Evolutionary conservation across 2,888 invertebrate species (phyloP), one percentile per base, ranked within the genome.

Genomic region (Epinotia nisella): DNA sequence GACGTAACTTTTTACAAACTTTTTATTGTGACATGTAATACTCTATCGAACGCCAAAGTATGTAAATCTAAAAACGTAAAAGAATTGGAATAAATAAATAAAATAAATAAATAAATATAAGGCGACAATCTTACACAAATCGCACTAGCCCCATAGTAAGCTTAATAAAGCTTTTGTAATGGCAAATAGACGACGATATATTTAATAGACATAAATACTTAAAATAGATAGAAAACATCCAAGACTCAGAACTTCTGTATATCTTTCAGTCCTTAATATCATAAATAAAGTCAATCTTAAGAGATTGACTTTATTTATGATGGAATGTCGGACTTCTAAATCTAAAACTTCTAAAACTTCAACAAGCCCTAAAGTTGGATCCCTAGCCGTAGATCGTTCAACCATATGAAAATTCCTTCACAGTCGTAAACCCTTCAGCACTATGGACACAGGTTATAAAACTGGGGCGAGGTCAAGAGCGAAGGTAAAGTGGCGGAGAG

Each of bases 401-500:
- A 21, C 9, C 53, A 15, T 65, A 39, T 65, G 17, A 65, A 55
- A 55, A 65, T 55, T 65, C 53, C 35, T 21, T 10, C 17, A n/a
- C 51, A 17, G 19, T 39, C 39, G 55, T 66, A 66, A 56, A 66
- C 41, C 55, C 21, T 55, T 55, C n/a, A 35, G 7, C 24, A 21
- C 4, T 66, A 56, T 56, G 66, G 66, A 55, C 65, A 66, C 41
- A 39, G 35, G 65, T 15, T 39, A 39, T 65, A 65, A 49, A 62
- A 11, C 21, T 45, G 45, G 45, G 19, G 39, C 35, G 65, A 55
- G 55, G 66, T 66, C 66, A 39, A 66, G 66, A n/a, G 66, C 55
- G 66, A 24, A 24, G 66, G 66, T 56, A 66, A 66, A 66, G 66
- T 66, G n/a, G 55, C 66, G 24, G 39, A 53, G 39, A 55, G 21